Evolutionary conservation across 2,888 invertebrate species (phyloP).

Genomic region (Tetramorium bicarinatum): DNA sequence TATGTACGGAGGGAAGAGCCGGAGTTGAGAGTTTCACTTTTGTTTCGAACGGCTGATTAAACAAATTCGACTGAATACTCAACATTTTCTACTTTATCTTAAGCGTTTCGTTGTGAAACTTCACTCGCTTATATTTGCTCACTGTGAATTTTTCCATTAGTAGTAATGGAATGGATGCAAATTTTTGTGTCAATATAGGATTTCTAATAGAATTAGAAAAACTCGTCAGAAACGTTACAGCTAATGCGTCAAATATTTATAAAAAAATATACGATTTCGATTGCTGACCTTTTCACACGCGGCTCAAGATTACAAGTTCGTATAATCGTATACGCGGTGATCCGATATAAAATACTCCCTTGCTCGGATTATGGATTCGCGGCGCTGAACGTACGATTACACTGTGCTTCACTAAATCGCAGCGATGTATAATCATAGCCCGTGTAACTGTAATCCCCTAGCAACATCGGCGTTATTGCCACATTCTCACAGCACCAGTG

Average conservation of each 20-base stretch:
- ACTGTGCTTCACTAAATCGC: slow-evolving; percentile 67
- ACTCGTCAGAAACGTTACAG: background rate
- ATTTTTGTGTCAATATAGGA: background rate
- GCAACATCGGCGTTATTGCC: slow-evolving; percentile 69
- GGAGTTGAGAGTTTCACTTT: slow-evolving; percentile 73
- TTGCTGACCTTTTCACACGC: background rate
- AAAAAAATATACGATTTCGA: background rate
- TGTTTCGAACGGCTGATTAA: slow-evolving; percentile 75
- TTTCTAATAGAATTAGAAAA: background rate
- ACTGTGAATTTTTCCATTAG: background rate
- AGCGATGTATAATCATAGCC: slow-evolving; percentile 69
- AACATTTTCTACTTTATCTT: slow-evolving; percentile 50
- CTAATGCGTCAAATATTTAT: background rate
- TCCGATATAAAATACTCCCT: slow-evolving; percentile 47
- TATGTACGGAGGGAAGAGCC: slow-evolving; percentile 52
- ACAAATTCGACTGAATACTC: slow-evolving; percentile 67
- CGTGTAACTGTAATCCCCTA: slow-evolving; percentile 58
- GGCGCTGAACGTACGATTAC: slow-evolving; percentile 56
- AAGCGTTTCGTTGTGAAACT: slow-evolving; percentile 47
- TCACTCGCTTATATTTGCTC: slow-evolving; percentile 11
- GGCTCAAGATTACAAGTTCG: slow-evolving; percentile 21
- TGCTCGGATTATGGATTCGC: slow-evolving; percentile 56
- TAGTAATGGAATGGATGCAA: background rate
- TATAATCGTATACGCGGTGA: slow-evolving; percentile 12
- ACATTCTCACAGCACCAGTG: slow-evolving; percentile 60